Base-by-base conservation (phyloP, 2,797 vertebrate species). In the Lutjanus argentimaculatus region DNA sequence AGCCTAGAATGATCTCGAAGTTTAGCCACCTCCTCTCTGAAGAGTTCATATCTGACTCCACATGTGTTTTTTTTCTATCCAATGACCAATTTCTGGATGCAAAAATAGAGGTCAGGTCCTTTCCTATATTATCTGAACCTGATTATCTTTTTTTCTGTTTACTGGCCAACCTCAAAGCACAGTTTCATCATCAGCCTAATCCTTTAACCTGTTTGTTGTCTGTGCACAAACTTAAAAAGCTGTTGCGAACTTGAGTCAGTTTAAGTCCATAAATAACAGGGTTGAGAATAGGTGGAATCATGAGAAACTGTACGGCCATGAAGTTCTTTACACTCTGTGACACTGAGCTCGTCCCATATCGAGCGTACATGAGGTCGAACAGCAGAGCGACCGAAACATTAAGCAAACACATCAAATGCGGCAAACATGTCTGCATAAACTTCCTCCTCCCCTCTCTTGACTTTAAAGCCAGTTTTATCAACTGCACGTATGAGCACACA, bases 391-490 rank as follows among this genome's bases (percentile, higher is more conserved):
- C 53, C 0, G 58, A 36, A 4, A 83, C 56, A 25, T 80, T 91
- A 12, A 91, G 11, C 63, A 92, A 75, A 62, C 86, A 90, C 2
- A 91, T 64, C 16, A 93, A 58, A 75, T 93, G 91, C 19, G 91
- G 92, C 45, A 91, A 42, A 72, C 91, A 92, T 7, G 92, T 93
- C 62, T 92, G 88, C 16, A 69, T 70, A 64, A 56, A 89, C 80
- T 86, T 93, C 72, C n/a, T 75, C 77, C 68, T 86, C 22, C 84
- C 46, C 30, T 90, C 88, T 45, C 6, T 65, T 1, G 79, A 75
- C 16, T 49, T 75, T 51, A 56, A 43, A 53, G n/a, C 63, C 6
- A 21, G 46, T 42, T 58, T 72, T 62, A 80, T 30, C 79, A 91
- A 51, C 43, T 56, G 56, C 49, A 87, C 11, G 58, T 83, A 85